phyloP scores from a whole-genome alignment of 2,888 invertebrate species.

The Limnephilus lunatus region DNA sequence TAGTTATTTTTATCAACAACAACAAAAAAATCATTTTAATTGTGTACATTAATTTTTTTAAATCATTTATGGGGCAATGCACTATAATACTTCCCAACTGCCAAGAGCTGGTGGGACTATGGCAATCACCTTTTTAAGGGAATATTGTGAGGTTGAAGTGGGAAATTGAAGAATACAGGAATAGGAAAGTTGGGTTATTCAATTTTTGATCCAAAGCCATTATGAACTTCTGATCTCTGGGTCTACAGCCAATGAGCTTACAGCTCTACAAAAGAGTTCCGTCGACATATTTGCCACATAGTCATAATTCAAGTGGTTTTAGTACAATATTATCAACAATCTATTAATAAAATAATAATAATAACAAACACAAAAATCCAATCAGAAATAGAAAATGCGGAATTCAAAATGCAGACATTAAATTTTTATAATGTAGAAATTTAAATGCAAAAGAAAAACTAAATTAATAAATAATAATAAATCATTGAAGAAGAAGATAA shows the following conservation, averaged over 20 bases:
- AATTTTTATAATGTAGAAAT: conserved; percentile 67
- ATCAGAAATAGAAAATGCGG: neutral
- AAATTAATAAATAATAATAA: conserved; percentile 22
- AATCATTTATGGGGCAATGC: neutral
- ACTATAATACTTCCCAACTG: neutral
- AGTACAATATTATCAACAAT: neutral
- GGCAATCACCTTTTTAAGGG: neutral
- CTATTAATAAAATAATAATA: neutral
- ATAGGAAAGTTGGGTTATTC: neutral
- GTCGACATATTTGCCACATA: neutral
- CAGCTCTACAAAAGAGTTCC: neutral
- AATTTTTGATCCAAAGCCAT: neutral
- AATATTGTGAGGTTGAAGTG: too few relatives aligned
- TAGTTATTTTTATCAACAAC: too few relatives aligned
- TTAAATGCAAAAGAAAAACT: conserved; percentile 24
- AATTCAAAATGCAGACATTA: neutral
- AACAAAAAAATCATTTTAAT: too few relatives aligned
- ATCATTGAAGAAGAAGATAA: neutral
- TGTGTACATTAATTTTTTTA: neutral
- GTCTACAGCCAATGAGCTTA: neutral
- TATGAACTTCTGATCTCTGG: neutral
- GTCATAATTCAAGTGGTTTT: neutral
- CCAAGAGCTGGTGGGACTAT: neutral
- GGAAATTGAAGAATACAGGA: neutral
- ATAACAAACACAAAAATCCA: neutral